Conservation (phyloP, 2,113 vertebrate genomes). For the Emydura subglobosa region DNA sequence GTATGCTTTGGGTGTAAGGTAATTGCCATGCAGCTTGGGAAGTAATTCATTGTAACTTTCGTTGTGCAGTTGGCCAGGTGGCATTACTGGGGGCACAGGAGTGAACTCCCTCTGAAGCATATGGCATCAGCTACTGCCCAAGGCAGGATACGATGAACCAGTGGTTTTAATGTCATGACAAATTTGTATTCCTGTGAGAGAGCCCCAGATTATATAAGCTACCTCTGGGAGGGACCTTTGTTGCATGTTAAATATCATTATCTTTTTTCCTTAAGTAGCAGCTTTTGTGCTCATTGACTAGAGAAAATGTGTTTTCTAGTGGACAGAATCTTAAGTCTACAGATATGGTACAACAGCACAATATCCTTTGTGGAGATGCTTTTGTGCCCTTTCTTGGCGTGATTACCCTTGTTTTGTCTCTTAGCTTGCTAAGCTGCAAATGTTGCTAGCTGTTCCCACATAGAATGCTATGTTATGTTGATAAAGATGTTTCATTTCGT, state of each 20-base stretch:
- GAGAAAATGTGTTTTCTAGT: background rate
- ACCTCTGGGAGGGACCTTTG: background rate
- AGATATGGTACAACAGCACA: background rate
- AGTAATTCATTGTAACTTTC: background rate
- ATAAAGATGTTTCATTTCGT: background rate
- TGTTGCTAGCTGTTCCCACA: background rate
- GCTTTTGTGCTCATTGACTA: background rate
- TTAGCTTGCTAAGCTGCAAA: background rate
- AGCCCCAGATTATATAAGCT: background rate
- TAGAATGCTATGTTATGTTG: background rate
- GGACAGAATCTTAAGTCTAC: background rate
- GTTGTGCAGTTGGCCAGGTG: background rate
- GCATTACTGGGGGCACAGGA: background rate
- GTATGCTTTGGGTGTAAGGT: background rate
- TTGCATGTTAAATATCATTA: background rate
- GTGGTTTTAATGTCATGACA: background rate
- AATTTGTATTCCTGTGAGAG: background rate
- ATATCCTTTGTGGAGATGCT: background rate
- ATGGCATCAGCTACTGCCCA: background rate
- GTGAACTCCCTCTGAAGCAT: background rate
- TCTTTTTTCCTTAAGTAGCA: background rate
- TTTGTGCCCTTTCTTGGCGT: background rate
- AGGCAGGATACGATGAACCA: background rate
- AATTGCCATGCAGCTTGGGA: background rate
- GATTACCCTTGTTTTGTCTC: background rate